phyloP scores from a whole-genome alignment of 2,113 vertebrate species.

The Gadus macrocephalus region DNA sequence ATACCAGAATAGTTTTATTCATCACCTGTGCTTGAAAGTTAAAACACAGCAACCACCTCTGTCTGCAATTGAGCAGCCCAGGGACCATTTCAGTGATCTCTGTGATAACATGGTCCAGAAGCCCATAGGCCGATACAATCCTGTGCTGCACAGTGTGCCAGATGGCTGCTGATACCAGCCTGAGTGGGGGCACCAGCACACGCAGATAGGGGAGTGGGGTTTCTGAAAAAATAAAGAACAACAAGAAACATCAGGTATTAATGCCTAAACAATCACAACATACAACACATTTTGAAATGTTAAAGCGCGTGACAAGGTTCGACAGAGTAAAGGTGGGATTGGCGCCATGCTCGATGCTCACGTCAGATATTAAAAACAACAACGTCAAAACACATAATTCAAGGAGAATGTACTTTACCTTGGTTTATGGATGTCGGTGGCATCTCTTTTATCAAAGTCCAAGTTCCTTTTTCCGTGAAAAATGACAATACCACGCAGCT shows the following conservation, averaged over 20 bases:
- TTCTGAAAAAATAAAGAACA: neutral
- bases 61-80: slow-evolving; percentile 56
- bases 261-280: no score
- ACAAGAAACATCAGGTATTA: neutral
- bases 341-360: no score
- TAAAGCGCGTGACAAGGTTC: no score
- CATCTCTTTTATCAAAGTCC: no score
- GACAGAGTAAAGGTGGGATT: neutral
- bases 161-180: slow-evolving; percentile 45
- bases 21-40: slow-evolving; percentile 64
- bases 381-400: no score
- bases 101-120: slow-evolving; percentile 55
- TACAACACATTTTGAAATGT: no score
- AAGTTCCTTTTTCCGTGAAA: neutral
- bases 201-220: slow-evolving; percentile 14
- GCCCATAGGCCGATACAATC: slow-evolving; percentile 47
- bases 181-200: slow-evolving; percentile 31
- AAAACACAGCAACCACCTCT: slow-evolving; percentile 60
- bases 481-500: neutral
- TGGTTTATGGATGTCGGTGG: no score
- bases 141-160: slow-evolving; percentile 52
- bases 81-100: slow-evolving; percentile 50
- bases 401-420: no score
- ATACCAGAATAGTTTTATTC: neutral
- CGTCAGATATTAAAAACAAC: no score